Conservation (phyloP, 2,113 vertebrate species). For the Astatoreochromis straeleni region DNA sequence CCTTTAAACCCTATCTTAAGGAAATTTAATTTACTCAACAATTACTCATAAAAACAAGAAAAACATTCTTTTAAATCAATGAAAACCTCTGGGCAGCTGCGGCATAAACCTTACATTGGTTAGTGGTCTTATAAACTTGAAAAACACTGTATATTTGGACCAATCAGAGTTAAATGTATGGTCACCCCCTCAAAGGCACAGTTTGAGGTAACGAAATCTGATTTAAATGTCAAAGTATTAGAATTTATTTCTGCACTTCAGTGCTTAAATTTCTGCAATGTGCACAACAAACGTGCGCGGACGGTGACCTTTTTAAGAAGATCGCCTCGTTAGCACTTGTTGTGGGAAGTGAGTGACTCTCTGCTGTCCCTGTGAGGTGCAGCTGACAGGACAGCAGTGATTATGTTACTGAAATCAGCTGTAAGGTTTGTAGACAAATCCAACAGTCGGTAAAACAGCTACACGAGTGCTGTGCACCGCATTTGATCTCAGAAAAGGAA, state of each 20-base stretch:
- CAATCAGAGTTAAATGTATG: not conserved
- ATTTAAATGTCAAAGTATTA: not conserved
- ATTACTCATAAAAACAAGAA: not conserved
- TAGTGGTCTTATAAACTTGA: not conserved
- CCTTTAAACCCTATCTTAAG: no score
- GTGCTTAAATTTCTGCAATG: not conserved
- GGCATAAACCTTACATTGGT: not conserved
- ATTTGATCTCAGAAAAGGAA: not conserved
- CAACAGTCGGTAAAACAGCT: not conserved
- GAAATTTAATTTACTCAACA: not conserved
- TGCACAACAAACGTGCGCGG: not conserved
- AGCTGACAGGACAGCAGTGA: not conserved
- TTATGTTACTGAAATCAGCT: not conserved
- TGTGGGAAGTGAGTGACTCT: not conserved
- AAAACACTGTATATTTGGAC: not conserved
- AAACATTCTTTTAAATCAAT: not conserved
- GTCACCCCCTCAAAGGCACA: not conserved
- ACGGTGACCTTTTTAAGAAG: not conserved
- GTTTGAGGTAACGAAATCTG: fast-evolving
- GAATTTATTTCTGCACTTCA: not conserved
- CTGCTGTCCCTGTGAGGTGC: not conserved
- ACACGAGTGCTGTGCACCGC: not conserved
- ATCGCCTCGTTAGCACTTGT: not conserved
- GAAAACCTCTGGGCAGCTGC: not conserved
- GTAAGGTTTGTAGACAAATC: not conserved